Conservation (phyloP, 2,888 invertebrate genomes). For the Slavum lentiscoides region DNA sequence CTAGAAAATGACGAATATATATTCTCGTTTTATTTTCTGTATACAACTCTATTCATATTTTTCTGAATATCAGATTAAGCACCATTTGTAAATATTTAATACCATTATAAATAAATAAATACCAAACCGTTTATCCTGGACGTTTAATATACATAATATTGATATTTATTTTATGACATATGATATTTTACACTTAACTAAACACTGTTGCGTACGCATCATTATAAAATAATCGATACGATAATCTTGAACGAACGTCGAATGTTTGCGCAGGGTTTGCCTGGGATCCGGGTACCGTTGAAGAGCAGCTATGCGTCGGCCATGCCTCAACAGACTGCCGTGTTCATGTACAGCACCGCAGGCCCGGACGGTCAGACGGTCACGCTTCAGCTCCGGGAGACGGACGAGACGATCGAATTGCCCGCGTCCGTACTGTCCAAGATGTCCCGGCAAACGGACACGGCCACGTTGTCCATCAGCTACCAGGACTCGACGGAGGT, state of each 20-base stretch:
- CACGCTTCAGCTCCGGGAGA: conserved; percentile 68
- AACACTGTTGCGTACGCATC: too few species aligned
- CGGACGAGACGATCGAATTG: conserved; percentile 59
- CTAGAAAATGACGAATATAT: too few species aligned
- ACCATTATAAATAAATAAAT: too few species aligned
- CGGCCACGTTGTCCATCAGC: conserved; percentile 71
- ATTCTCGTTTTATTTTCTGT: too few species aligned
- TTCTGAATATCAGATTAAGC: too few species aligned
- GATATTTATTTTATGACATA: too few species aligned
- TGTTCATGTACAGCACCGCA: conserved; percentile 72
- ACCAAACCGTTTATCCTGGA: too few species aligned
- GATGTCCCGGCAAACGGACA: conserved; percentile 63
- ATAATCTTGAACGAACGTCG: neutral
- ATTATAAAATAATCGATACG: too few species aligned
- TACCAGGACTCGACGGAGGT: conserved; percentile 74
- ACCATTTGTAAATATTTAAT: too few species aligned
- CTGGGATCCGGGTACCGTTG: conserved; percentile 57
- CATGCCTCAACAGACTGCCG: conserved; percentile 60
- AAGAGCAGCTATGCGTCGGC: conserved; percentile 57
- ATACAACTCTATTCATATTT: too few species aligned
- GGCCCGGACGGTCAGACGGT: conserved; percentile 66
- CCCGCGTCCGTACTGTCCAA: conserved; percentile 61
- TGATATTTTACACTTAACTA: too few species aligned
- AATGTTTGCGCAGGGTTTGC: conserved; percentile 56
- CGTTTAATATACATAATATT: too few species aligned